These are phyloP conservation scores for Sterna hirundo DNA, from an alignment of 2,113 vertebrate species.

Conservation along the genomic window DNA sequence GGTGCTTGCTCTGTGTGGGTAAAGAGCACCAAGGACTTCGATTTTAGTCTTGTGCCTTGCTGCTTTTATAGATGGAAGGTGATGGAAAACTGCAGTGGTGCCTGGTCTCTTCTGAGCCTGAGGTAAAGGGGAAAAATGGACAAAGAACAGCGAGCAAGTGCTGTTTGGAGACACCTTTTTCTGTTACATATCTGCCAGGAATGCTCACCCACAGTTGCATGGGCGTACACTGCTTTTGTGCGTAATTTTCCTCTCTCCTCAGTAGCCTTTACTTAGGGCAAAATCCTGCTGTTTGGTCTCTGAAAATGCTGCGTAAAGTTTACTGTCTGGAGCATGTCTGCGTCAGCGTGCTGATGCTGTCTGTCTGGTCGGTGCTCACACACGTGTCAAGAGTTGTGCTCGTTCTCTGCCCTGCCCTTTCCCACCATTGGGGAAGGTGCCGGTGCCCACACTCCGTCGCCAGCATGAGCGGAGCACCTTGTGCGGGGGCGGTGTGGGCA, in stretches of 20 bases:
- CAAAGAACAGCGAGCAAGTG: background rate
- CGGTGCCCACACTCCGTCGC: fast-evolving
- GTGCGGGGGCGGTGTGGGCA: background rate
- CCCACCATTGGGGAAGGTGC: fast-evolving
- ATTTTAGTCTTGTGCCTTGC: background rate
- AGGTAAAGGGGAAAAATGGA: background rate
- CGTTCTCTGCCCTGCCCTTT: background rate
- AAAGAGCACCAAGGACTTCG: background rate
- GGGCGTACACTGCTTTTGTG: background rate
- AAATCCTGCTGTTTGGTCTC: background rate
- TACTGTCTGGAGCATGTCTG: background rate
- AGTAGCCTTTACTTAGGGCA: background rate
- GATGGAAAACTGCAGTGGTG: background rate
- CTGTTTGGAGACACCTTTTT: background rate
- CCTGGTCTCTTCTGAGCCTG: background rate
- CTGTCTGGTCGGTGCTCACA: background rate
- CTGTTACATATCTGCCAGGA: background rate
- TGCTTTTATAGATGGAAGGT: background rate
- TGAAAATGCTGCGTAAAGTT: background rate
- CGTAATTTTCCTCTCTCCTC: background rate
- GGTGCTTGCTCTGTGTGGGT: background rate
- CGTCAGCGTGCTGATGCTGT: no score
- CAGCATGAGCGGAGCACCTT: fast-evolving
- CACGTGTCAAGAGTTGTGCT: fast-evolving
- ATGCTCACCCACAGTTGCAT: background rate